Evolutionary conservation across 2,797 vertebrate genomes (phyloP), one percentile per base, ranked within the genome.

Genomic region (Rhinella marina): DNA sequence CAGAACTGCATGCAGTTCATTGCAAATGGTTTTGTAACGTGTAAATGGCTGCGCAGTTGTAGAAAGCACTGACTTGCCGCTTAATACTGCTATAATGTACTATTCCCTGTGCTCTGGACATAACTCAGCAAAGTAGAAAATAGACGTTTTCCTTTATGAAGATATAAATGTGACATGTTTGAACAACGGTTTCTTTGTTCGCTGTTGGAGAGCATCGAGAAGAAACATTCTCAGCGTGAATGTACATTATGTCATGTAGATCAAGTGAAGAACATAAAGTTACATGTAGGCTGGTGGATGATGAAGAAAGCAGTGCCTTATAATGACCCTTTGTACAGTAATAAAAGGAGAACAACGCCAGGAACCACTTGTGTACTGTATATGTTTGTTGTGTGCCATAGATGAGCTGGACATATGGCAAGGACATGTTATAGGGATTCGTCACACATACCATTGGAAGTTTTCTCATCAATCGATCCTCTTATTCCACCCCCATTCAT

Each of bases 401-500:
- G 32, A 70, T 19, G 14, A 7, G 19, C 21, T 48, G 29, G 29
- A 73, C 32, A 48, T 23, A 50, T 73, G 13, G 72, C 68, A 32
- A 32, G 27, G 68, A 70, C 68, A 41, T 16, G 29, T 21, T 73
- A 14, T 4, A 29, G 12, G 27, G 7, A 54, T 12, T 21, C 3
- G n/a, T 14, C 27, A 57, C 59, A 89, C 92, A 0, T 91, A 99
- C 98, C 97, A 0, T 98, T 96, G 64, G 91, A 92, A 81, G 48
- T 91, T 17, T 4, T 92, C 61, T 99, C 97, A 0, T 98, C 95
- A 0, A 99, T 96, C 9, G 97, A 94, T 0, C 93, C 88, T 1
- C 98, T 95, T 87, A 99, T 93, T 66, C 93, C 94, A 0, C 98
- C 98, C 52, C 96, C 95, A 2, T 99, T 98, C 14, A 96, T 29